A percentile compares a stretch with the other conserved stretches of the same genome.
Conservation (phyloP, 2,888 invertebrate genomes). For the Pasiphila rectangulata region DNA sequence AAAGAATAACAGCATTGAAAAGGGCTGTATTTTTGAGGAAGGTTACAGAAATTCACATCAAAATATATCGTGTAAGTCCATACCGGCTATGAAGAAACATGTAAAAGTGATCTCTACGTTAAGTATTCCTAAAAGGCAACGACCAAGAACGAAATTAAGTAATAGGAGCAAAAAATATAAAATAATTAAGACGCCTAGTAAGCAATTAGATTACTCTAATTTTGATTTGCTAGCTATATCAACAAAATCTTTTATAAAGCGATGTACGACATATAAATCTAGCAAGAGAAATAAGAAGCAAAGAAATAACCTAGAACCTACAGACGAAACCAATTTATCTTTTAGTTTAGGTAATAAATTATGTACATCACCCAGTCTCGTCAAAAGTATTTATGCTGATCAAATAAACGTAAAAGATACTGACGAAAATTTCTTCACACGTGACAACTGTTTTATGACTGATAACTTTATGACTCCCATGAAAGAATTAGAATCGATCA, state of each 20-base stretch:
- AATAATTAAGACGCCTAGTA: constrained; percentile 36
- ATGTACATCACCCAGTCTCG: constrained; percentile 43
- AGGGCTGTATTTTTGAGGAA: constrained; percentile 32
- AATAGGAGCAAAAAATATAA: constrained; percentile 40
- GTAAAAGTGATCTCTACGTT: constrained; percentile 60
- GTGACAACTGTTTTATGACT: constrained; percentile 41
- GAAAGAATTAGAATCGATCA: neutral
- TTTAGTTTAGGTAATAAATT: constrained; percentile 14
- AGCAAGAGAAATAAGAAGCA: constrained; percentile 16
- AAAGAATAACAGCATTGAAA: constrained; percentile 42
- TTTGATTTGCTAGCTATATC: constrained; percentile 52
- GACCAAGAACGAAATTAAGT: constrained; percentile 27
- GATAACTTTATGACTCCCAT: constrained; percentile 23
- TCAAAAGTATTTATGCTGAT: constrained; percentile 48
- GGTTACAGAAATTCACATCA: constrained; percentile 33
- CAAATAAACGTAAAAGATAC: constrained; percentile 34
- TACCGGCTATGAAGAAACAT: constrained; percentile 48
- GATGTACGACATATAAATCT: constrained; percentile 39
- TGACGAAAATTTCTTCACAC: constrained; percentile 28
- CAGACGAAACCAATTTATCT: constrained; percentile 7
- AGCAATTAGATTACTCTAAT: constrained; percentile 41
- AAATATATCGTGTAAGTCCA: constrained; percentile 33
- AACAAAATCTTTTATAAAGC: constrained; percentile 49
- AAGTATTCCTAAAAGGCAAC: constrained; percentile 58
- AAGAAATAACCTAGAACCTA: constrained; percentile 9